Evolutionary conservation across 2,113 vertebrate genomes (phyloP).

Genomic region (Mastomys natalensis): DNA sequence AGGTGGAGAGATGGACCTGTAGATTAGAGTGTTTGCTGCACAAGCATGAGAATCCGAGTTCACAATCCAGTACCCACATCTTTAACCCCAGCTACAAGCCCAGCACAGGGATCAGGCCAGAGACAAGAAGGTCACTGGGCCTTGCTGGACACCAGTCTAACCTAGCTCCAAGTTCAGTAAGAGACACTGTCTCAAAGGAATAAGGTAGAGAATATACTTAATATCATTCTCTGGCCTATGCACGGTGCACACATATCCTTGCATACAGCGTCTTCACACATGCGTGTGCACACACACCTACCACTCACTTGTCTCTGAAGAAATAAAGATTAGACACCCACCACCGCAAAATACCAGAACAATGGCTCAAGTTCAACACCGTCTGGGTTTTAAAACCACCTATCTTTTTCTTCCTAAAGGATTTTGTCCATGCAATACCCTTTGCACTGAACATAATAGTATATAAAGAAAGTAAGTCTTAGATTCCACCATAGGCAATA

Average conservation of each 20-base stretch:
- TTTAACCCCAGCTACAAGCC: not conserved
- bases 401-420: constrained; percentile 14
- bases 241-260: not conserved
- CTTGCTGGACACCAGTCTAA: not conserved
- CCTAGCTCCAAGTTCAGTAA: not conserved
- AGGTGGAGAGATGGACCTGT: not conserved
- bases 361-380: not conserved
- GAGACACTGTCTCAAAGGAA: not conserved
- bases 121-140: not conserved
- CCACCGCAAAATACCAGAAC: not conserved
- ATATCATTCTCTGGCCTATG: not conserved
- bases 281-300: not conserved
- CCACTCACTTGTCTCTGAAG: not conserved
- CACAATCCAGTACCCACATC: not conserved
- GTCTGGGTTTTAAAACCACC: not conserved
- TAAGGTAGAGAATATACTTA: no score
- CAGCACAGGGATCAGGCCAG: not conserved
- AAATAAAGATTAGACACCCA: not conserved
- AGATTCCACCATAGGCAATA: not conserved
- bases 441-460: not conserved
- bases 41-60: no score
- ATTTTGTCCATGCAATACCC: not conserved
- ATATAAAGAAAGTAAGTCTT: constrained; percentile 16
- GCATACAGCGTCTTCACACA: not conserved
- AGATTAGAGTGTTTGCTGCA: not conserved